Evolutionary conservation across 53 echinoderm and acorn worm genomes (phyloP).

Genomic region (Echinarachnius parma): DNA sequence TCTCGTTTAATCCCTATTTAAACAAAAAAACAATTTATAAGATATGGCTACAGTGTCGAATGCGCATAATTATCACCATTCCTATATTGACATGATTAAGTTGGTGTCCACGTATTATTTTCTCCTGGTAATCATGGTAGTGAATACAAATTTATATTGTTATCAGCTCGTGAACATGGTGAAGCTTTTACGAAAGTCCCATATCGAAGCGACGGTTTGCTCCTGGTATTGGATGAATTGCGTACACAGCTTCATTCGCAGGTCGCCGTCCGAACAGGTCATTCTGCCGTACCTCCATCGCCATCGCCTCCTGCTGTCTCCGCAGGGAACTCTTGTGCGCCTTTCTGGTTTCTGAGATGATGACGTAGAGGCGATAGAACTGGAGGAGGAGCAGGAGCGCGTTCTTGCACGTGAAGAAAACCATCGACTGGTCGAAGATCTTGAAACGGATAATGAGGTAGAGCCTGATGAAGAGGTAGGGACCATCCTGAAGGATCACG

Average conservation of each 20-base stretch:
- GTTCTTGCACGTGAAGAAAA: slow-evolving; percentile 98
- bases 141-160: no score
- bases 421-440: slow-evolving; percentile 74
- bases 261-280: slow-evolving; percentile 18
- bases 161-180: no score
- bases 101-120: no score
- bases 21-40: no score
- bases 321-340: slow-evolving; percentile 42
- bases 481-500: slow-evolving; percentile 82
- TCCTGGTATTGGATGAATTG: slow-evolving; percentile 31
- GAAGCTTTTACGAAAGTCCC: no score
- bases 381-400: slow-evolving; percentile 75
- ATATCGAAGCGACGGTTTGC: no score
- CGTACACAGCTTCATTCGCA: slow-evolving; percentile 19
- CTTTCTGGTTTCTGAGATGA: slow-evolving; percentile 63
- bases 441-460: slow-evolving; percentile 77
- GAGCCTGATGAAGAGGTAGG: slow-evolving; percentile 74
- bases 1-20: no score
- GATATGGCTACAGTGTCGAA: no score
- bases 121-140: no score
- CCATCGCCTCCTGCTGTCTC: slow-evolving; percentile 7
- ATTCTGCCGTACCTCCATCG: neutral
- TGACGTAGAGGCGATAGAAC: slow-evolving; percentile 78
- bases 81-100: no score
- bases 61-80: no score